A percentile compares a stretch with the other conserved stretches of the same genome.
Conservation (phyloP, 2,113 vertebrate genomes). For the Oncorhynchus keta region DNA sequence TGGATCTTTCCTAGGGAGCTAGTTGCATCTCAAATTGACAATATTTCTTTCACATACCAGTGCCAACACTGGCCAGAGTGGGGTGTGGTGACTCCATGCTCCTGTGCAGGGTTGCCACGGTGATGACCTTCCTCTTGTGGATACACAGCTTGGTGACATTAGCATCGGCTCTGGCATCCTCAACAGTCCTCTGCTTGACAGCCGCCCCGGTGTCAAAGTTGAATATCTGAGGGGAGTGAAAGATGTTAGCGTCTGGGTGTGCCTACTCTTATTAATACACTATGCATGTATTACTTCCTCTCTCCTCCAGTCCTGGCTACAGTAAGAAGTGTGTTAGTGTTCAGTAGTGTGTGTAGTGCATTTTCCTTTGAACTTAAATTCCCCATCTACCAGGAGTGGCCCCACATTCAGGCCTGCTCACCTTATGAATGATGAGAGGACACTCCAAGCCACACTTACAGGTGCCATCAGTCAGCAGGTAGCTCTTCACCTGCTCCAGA, state of each 20-base stretch:
- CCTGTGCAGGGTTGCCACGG: conserved; percentile 95
- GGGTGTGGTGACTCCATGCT: conserved; percentile 85
- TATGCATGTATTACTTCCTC: background rate
- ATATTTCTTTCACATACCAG: conserved; percentile 5
- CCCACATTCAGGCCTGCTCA: conserved; percentile 49
- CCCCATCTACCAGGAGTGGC: background rate
- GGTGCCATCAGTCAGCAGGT: conserved; percentile 97
- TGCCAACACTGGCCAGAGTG: background rate
- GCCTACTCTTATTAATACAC: background rate
- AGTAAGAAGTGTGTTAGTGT: too few species aligned
- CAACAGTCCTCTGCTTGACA: conserved; percentile 95
- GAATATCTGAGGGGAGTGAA: conserved; percentile 80
- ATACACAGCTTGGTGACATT: conserved; percentile 99
- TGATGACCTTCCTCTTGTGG: conserved; percentile 97
- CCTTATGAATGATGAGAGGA: conserved; percentile 98
- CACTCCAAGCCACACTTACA: conserved; percentile 99
- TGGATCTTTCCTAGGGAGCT: too few species aligned
- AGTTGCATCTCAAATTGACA: too few species aligned
- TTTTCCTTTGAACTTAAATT: background rate
- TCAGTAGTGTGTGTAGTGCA: too few species aligned
- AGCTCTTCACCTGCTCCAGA: conserved; percentile 97
- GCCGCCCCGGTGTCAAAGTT: conserved; percentile 94
- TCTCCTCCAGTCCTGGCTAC: background rate
- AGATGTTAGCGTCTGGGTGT: background rate
- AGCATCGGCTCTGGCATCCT: conserved; percentile 95